phyloP scores from a whole-genome alignment of 2,113 vertebrate genomes.

The Nyctereutes procyonoides region DNA sequence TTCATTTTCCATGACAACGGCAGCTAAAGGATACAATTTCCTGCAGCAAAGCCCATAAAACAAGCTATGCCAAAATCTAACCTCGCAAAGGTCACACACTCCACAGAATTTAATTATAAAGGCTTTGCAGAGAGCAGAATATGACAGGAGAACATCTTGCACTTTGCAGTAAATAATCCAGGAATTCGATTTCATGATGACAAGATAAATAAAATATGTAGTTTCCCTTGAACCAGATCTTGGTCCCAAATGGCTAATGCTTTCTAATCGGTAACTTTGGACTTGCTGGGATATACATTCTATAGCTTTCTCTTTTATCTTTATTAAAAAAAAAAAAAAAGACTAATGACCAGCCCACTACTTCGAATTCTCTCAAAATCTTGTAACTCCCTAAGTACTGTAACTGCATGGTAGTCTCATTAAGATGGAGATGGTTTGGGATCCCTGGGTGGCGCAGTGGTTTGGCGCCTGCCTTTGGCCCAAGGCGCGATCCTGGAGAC shows the following conservation, averaged over 20 bases:
- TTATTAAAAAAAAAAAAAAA: not conserved
- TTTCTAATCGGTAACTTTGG: not conserved
- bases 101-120: not conserved
- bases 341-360: not conserved
- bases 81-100: not conserved
- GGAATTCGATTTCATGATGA: not conserved
- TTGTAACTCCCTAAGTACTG: not conserved
- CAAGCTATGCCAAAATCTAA: conserved; percentile 3
- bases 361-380: not conserved
- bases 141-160: not conserved
- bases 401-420: not conserved
- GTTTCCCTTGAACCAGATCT: not conserved
- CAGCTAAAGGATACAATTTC: not conserved
- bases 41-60: not conserved
- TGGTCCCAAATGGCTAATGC: not conserved
- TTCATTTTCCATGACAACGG: not conserved
- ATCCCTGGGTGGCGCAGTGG: no score
- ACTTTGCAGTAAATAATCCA: not conserved
- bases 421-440: not conserved
- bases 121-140: not conserved
- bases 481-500: no score
- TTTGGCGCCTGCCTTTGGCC: no score
- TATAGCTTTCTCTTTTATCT: not conserved
- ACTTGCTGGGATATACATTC: not conserved
- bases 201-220: not conserved